These are phyloP conservation scores for Cerastoderma edule DNA, from an alignment of 2,888 invertebrate genomes.

Conservation along the genomic window DNA sequence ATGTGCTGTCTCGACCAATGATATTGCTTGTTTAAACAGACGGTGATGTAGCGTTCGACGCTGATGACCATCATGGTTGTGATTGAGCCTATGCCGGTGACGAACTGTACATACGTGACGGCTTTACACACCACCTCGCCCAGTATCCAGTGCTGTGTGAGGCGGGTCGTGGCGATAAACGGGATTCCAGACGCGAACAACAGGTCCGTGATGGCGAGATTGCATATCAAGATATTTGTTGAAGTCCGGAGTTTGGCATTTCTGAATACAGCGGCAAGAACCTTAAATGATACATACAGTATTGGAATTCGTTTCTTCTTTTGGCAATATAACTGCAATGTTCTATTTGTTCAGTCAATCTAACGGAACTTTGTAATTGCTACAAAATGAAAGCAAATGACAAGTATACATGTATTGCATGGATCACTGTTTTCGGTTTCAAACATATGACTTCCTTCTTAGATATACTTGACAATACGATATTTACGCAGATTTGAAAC, in stretches of 20 bases:
- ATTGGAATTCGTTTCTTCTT: background rate
- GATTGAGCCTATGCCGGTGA: constrained; percentile 63
- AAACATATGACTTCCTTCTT: background rate
- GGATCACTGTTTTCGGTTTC: background rate
- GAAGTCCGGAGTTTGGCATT: constrained; percentile 55
- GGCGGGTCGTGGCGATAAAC: constrained; percentile 57
- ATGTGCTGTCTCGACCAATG: constrained; percentile 47
- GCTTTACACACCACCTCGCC: constrained; percentile 62
- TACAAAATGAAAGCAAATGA: background rate
- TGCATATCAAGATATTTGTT: constrained; percentile 64
- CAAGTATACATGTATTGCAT: background rate
- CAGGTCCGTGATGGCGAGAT: constrained; percentile 63
- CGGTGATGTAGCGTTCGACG: constrained; percentile 61
- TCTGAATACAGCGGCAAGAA: constrained; percentile 57
- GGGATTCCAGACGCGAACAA: constrained; percentile 63
- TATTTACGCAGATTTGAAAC: too few species aligned
- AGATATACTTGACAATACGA: too few species aligned
- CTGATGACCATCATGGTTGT: constrained; percentile 68
- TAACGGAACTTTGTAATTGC: too few species aligned
- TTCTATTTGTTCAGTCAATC: too few species aligned
- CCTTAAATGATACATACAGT: constrained; percentile 41
- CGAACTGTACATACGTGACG: constrained; percentile 66
- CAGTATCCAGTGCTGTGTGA: constrained; percentile 64
- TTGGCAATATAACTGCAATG: too few species aligned
- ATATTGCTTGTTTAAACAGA: constrained; percentile 53